These are phyloP conservation scores for Mastomys natalensis DNA, from an alignment of 2,113 vertebrate species.

Conservation along the genomic window DNA sequence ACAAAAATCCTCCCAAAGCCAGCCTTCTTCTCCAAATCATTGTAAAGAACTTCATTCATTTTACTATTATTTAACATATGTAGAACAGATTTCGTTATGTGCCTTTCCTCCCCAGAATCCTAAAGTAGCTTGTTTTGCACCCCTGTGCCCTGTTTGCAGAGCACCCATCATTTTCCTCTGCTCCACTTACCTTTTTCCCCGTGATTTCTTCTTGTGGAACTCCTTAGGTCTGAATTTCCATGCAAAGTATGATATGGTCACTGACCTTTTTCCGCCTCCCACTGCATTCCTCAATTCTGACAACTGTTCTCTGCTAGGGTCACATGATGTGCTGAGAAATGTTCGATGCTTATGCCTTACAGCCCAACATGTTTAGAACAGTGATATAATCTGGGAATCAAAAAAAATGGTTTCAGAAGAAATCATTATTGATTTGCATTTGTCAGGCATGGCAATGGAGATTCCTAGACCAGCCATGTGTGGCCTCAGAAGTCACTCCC, in stretches of 20 bases:
- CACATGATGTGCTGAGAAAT: neutral
- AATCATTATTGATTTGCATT: slow-evolving; percentile 31
- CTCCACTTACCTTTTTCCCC: neutral
- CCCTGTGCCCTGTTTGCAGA: neutral
- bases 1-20: neutral
- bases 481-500: neutral
- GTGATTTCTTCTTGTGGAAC: neutral
- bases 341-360: neutral
- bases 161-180: neutral
- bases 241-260: neutral
- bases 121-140: neutral
- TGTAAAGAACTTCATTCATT: neutral
- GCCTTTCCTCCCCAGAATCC: neutral
- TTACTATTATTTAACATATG: neutral
- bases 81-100: neutral
- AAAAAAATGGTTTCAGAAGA: slow-evolving; percentile 32
- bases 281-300: neutral
- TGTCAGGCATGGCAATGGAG: neutral
- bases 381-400: neutral
- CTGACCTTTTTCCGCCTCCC: too few relatives aligned
- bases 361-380: neutral
- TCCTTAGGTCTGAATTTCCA: neutral
- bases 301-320: neutral
- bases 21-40: neutral
- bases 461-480: neutral